Evolutionary conservation across 2,113 vertebrate species (phyloP), one percentile per base, ranked within the genome.

Genomic region (Stercorarius parasiticus): DNA sequence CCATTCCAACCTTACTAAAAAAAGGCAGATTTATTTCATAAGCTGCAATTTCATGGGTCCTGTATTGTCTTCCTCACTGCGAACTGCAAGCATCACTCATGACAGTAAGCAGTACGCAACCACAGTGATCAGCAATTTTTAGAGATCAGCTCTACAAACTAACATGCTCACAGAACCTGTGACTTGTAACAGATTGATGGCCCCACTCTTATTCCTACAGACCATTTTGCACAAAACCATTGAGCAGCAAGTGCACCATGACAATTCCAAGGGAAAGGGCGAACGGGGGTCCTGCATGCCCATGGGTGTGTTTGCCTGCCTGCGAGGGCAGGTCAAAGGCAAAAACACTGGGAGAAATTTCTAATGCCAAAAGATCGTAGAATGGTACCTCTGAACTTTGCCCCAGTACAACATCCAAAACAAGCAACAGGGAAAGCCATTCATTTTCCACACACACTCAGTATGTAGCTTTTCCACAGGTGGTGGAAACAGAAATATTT

Each of bases 391-490:
- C 82, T 77, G 40, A 88, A 69, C n/a, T 45, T 55, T 67, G 43
- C 23, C 82, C 58, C 14, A 61, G 73, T 21, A 84, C 5, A 61
- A 73, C 8, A 55, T 82, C 62, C 70, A 93, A 95, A 91, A 81
- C 3, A 47, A 87, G 26, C 9, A 64, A 36, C 29, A 58, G 16
- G 23, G n/a, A 86, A 74, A 73, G 2, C 25, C 23, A 13, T 30
- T 82, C 4, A 53, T 88, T 95, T 94, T 90, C 53, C 67, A 87
- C 32, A 66, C 43, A 86, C 79, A 55, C 43, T 65, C 53, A 66
- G 12, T 25, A 47, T 6, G 43, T 11, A 84, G 32, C 45, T 95
- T 94, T 97, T 96, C 90, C 72, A 90, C 21, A 91, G 52, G 49
- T 3, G 65, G 18, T 64, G 34, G 69, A 94, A 95, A 86, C 25